Evolutionary conservation across 2,797 vertebrate genomes (phyloP).

Genomic region (Ispidina lecontei): DNA sequence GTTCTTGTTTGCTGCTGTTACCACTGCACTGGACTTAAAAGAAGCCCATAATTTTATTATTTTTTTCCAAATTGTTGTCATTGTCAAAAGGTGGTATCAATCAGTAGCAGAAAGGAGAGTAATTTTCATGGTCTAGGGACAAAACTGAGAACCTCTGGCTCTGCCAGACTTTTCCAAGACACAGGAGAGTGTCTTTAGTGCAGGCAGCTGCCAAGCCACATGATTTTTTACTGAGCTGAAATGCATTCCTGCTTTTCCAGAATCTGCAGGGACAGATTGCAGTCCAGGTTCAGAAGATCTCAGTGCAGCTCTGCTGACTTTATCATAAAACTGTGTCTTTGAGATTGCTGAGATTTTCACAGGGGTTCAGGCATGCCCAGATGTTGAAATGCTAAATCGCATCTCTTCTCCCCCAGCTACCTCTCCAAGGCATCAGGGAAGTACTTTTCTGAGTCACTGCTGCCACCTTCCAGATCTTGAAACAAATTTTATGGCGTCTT

Average conservation of each 20-base stretch:
- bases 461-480: not conserved
- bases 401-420: not conserved
- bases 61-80: not conserved
- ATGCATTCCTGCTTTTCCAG: not conserved
- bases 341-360: not conserved
- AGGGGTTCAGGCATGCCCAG: not conserved
- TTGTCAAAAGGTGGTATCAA: not conserved
- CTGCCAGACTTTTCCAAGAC: constrained; percentile 5
- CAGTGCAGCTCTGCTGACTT: not conserved
- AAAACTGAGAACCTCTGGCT: not conserved
- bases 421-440: not conserved
- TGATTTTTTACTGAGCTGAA: not conserved
- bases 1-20: not conserved
- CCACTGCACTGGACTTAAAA: not conserved
- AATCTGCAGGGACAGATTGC: not conserved
- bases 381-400: not conserved
- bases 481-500: not conserved
- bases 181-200: not conserved
- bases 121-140: not conserved
- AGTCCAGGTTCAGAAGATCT: not conserved
- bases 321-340: not conserved
- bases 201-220: not conserved
- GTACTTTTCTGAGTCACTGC: not conserved
- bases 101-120: not conserved
- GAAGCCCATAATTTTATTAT: not conserved